A percentile compares a stretch with the other conserved stretches of the same genome.
Evolutionary conservation across 2,113 vertebrate species (phyloP).

Genomic region (Phrynosoma platyrhinos): DNA sequence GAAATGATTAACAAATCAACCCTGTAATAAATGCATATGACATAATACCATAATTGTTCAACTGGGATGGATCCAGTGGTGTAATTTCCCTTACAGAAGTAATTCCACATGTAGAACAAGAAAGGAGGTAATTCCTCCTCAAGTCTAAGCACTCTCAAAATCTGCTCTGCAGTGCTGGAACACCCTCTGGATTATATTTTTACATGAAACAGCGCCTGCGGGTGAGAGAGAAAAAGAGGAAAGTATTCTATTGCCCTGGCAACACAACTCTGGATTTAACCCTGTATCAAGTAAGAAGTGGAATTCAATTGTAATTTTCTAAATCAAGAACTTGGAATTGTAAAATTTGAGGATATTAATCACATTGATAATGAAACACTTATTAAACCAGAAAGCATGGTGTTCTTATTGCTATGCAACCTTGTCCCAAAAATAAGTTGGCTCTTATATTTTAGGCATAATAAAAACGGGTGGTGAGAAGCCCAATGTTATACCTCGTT

Average conservation of each 20-base stretch:
- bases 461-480: constrained; percentile 83
- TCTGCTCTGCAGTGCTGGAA: no score
- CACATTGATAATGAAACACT: background rate
- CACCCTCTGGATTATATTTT: no score
- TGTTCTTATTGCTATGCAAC: background rate
- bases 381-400: background rate
- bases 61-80: no score
- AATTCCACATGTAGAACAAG: no score
- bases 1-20: background rate
- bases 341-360: background rate
- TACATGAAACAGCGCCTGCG: no score
- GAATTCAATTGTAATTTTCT: background rate
- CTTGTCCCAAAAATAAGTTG: constrained; percentile 21
- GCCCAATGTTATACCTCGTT: constrained; percentile 83
- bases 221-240: no score
- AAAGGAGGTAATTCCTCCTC: no score
- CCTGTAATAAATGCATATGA: background rate
- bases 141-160: no score
- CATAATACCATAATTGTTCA: background rate
- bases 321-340: background rate
- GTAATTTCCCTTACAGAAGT: no score
- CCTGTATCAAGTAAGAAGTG: background rate
- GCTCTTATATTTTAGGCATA: constrained; percentile 76
- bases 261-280: no score
- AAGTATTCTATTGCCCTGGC: no score